Evolutionary conservation across 2,113 vertebrate species (phyloP), one percentile per base, ranked within the genome.

Genomic region (Chloropsis cyanopogon): DNA sequence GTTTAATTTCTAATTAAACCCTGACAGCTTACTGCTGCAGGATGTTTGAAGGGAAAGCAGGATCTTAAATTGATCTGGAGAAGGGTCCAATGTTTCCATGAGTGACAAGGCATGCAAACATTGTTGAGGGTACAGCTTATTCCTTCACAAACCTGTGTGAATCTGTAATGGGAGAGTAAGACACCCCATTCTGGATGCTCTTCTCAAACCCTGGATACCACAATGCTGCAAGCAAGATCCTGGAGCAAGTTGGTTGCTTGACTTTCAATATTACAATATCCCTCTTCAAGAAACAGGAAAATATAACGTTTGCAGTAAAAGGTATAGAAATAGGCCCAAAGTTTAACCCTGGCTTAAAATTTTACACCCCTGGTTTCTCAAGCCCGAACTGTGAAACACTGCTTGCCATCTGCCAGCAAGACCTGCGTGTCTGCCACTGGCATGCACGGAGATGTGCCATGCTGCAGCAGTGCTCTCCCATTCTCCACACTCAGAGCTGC

Each of bases 391-490:
- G 52, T 80, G 53, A 39, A 71, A 18, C 23, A 6, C 10, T 23
- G 37, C 28, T 57, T 65, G 23, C 73, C 14, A 3, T 10, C 50
- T 70, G 41, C 63, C 37, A 61, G 68, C 52, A 66, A 66, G 69
- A 63, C 21, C 26, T 25, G 11, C 10, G 14, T 29, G n/a, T 11
- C 25, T 57, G 56, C 57, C 52, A 31, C 37, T 20, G 16, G 44
- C 14, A 35, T 6, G 39, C 33, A 0, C 4, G 19, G 31, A 52
- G 44, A 26, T 41, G 44, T 11, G 14, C 25, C 24, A 1, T 3
- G 6, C n/a, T 70, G 56, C 82, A 71, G 89, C 42, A 59, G 26
- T 13, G 75, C 49, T 61, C 57, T 75, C 52, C 77, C 5, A 2
- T 12, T 66, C 44, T 7, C 31, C 33, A 2, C 35, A 19, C 53